Evolutionary conservation across 2,888 invertebrate species (phyloP), one percentile per base, ranked within the genome.

Genomic region (Vesta saturnalis): DNA sequence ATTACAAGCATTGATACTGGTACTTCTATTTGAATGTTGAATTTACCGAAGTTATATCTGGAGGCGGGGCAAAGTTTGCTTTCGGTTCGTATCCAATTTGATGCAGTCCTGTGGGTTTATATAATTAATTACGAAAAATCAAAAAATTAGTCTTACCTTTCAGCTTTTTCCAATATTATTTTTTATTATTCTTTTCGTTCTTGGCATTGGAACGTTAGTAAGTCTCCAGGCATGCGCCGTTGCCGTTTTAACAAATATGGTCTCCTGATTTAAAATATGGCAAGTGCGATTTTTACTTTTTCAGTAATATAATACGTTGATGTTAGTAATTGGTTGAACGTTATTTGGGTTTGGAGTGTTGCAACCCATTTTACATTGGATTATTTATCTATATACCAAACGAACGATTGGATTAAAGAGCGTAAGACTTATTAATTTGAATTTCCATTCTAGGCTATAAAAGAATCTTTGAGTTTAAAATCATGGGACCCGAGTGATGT

Each of bases 1-100:
- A 92, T 94, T 1, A 92, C 93, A 0, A 88, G 91, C 0, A 79
- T 94, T 80, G 94, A 95, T 78, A 94, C 94, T 0, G 89, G 93
- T 73, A 94, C 94, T 0, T 94, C 94, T 72, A 80, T 94, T 19
- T 84, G 0, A 83, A 90, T 73, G 85, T 85, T 1, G 89, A 90
- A 12, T 89, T 93, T 0, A 79, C 83, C 0, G 83, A 87, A 0
- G 91, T 93, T 0, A 89, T 94, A 0, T 90, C 91, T 8, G 84
- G 87, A 21, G 90, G 91, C 23, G 94, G 94, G 1, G 90, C 92
- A 0, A 92, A 94, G 0, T 83, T 94, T 63, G 94, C 94, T 0
- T 95, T 94, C 79, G 88, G 94, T 56, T 94, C 94, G 0, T 94
- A 94, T 81, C 94, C 94, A 92, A 77, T 93, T 94, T 72, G 85